Conservation (phyloP, 1,140 invertebrate genomes). For the Drosophila truncata region DNA sequence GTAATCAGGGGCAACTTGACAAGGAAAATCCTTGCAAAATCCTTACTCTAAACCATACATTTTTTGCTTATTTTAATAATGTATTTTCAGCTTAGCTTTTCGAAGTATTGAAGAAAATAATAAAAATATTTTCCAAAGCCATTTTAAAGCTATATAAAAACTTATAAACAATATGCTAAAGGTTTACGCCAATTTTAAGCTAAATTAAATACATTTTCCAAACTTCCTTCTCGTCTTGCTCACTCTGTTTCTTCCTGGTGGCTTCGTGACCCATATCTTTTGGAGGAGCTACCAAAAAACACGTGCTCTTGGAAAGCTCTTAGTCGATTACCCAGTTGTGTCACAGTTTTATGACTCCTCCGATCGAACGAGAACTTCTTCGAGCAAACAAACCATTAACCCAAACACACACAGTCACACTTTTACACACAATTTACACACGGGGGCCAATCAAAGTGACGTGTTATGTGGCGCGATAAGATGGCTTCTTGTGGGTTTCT, state of each 20-base stretch:
- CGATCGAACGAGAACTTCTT: slow-evolving; percentile 34
- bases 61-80: not conserved
- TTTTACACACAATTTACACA: slow-evolving; percentile 26
- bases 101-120: not conserved
- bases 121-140: not conserved
- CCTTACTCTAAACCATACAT: not conserved
- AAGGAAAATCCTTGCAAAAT: slow-evolving; percentile 1
- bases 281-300: not conserved
- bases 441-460: slow-evolving; percentile 24
- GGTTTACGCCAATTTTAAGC: not conserved
- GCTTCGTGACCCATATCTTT: slow-evolving; percentile 13
- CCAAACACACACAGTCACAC: slow-evolving; percentile 13
- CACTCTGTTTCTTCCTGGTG: not conserved
- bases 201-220: not conserved
- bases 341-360: slow-evolving; percentile 27
- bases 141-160: not conserved
- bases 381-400: slow-evolving; percentile 30
- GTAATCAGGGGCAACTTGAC: slow-evolving; percentile 13
- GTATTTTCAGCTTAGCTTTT: not conserved
- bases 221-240: not conserved
- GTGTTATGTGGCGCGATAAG: slow-evolving; percentile 34
- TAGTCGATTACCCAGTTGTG: slow-evolving; percentile 28
- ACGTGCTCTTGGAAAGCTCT: slow-evolving; percentile 25
- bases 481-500: slow-evolving; percentile 4
- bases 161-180: not conserved